phyloP scores from a whole-genome alignment of 2,113 vertebrate genomes.

The Procavia capensis region DNA sequence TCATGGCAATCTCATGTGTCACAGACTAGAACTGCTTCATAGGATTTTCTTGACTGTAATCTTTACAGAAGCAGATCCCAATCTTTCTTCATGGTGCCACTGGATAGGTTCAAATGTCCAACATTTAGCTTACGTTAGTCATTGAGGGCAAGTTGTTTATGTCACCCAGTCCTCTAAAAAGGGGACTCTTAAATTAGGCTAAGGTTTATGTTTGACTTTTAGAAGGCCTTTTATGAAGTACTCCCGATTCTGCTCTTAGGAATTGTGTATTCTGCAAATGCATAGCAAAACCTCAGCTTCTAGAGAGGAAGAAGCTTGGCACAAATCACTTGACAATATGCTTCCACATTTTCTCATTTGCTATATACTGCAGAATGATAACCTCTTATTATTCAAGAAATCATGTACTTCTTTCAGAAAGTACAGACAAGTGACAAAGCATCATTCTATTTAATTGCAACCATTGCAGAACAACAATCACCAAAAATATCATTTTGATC shows the following conservation, averaged over 20 bases:
- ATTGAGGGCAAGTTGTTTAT: not conserved
- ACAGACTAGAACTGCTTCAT: not conserved
- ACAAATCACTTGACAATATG: not conserved
- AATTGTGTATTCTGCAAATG: constrained; percentile 32
- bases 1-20: not conserved
- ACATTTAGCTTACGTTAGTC: not conserved
- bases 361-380: not conserved
- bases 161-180: not conserved
- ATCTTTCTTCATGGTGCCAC: not conserved
- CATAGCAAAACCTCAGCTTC: not conserved
- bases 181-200: not conserved
- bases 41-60: not conserved
- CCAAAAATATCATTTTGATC: constrained; percentile 16
- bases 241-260: constrained; percentile 25
- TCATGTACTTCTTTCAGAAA: not conserved
- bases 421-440: not conserved
- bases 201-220: constrained; percentile 15
- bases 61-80: not conserved
- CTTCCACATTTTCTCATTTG: not conserved
- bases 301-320: constrained; percentile 2
- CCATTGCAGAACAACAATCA: not conserved
- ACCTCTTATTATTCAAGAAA: not conserved
- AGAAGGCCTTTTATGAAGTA: not conserved
- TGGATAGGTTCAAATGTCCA: not conserved
- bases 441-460: constrained; percentile 4